Base-by-base conservation (phyloP, 2,888 invertebrate genomes). In the Timema podura region DNA sequence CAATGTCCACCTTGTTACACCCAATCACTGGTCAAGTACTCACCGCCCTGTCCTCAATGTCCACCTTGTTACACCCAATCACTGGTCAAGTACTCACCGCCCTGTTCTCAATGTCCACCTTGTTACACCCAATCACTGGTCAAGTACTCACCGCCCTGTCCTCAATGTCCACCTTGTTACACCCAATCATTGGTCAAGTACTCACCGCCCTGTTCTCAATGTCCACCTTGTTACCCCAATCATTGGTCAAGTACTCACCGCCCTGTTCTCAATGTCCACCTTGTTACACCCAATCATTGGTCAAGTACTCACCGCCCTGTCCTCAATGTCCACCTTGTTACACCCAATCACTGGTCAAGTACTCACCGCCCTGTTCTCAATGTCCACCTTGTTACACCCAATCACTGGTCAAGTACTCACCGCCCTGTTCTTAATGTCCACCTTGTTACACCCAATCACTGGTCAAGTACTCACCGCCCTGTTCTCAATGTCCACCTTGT, bases 161-260 rank as follows among this genome's bases (percentile, higher is more conserved):
- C 82, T 95, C 95, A 81, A 95, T 84, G 82, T 96, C 96, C 72
- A 96, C 92, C 85, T 99, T 99, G 85, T 99, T 99, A 77, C 99
- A n/a, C 30, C 30, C 30, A 30, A 30, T 30, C 30, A 30, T 30
- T 3, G 30, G 30, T 3, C 30, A 30, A 30, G 3, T 64, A 82
- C 86, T 84, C 80, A 92, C 96, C 73, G 92, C 91, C 80, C 95
- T 88, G 81, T 92, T 93, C 82, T 95, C 95, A 81, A 95, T 84
- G 82, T 96, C 96, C 72, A 96, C 92, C 85, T 99, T 99, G 85
- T 99, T 99, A 77, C 99, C 99, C 79, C 30, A 30, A 30, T 30
- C 30, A 30, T 30, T 3, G 30, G 30, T 3, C 30, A 30, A 30
- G 3, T 64, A 82, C 86, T 84, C 80, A 92, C 96, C 73, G 92